Percentiles rank a stretch among this genome's conserved stretches.
These are phyloP conservation scores for Poecile montanus DNA, from an alignment of 2,797 vertebrate species.

Conservation along the genomic window DNA sequence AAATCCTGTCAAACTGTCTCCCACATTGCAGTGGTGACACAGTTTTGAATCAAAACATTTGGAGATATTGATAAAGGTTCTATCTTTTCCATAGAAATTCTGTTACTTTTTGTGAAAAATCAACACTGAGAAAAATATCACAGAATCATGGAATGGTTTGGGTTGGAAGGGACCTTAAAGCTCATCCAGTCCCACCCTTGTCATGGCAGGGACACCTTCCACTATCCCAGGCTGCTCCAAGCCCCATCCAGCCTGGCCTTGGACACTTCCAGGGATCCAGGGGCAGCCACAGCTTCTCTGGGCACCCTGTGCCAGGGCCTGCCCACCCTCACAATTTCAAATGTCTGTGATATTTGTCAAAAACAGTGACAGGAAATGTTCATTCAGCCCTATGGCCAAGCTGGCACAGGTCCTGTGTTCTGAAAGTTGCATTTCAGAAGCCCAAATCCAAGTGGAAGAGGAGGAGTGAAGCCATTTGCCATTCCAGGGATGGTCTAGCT, in stretches of 20 bases:
- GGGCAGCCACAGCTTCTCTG: neutral
- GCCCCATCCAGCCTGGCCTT: accelerated
- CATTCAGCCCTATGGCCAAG: neutral
- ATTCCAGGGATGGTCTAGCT: neutral
- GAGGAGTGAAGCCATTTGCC: neutral
- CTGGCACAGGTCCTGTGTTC: neutral
- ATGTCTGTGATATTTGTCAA: neutral
- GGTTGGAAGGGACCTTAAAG: neutral
- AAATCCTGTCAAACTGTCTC: neutral
- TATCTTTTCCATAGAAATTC: neutral
- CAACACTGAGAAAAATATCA: neutral
- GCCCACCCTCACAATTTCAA: accelerated
- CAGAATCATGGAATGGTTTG: neutral
- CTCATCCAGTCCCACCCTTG: accelerated
- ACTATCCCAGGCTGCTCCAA: neutral
- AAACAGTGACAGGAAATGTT: neutral
- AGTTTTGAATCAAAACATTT: neutral
- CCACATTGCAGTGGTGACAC: neutral
- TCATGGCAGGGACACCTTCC: neutral
- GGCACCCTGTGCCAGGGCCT: neutral
- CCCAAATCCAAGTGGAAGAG: neutral
- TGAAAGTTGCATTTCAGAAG: neutral
- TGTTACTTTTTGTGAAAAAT: neutral
- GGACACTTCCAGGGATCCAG: neutral
- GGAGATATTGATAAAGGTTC: neutral